Evolutionary conservation across 2,797 vertebrate species (phyloP), one percentile per base, ranked within the genome.

Genomic region (Ctenosaura bakeri): DNA sequence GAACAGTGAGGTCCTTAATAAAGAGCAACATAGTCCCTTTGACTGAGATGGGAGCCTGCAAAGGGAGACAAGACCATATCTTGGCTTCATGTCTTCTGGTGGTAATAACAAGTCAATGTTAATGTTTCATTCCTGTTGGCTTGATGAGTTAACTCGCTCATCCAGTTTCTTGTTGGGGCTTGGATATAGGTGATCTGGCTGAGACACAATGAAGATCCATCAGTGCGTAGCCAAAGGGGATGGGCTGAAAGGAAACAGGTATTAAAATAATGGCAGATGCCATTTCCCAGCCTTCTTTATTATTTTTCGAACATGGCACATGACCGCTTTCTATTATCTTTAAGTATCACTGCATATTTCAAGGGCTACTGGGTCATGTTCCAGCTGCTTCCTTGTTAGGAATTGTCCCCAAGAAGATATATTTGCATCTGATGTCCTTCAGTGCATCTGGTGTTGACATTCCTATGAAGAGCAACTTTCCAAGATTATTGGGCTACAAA

Each of bases 141-240:
- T 78, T 52, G 59, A 24, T 52, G 73, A 2, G 8, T 77, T 77
- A 89, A 89, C 88, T 62, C 83, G 59, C 16, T 89, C 22, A 84
- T 69, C 22, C 59, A 84, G 56, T 64, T 89, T 84, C 73, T 52
- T 89, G 42, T 83, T 52, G 32, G 73, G 32, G 82, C 76, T 89
- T 89, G 59, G 82, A 46, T 54, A 35, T 84, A 54, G 56, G 56
- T 52, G 42, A 89, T 29, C 59, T 84, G 73, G n/a, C 56, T 66
- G 56, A 84, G 73, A 84, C 42, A 74, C 71, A 77, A 64, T 66
- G 24, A 77, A 66, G 46, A 66, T 85, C 46, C 24, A 26, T 78
- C 74, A 78, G 8, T 69, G 42, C 14, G 54, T 85, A 38, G 62
- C 64, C 71, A 77, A 66, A 66, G 6, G 42, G 56, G 46, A 78